A percentile compares a stretch with the other conserved stretches of the same genome.
Conservation (phyloP, 2,113 vertebrate species). For the Potamarius usumacintae region DNA sequence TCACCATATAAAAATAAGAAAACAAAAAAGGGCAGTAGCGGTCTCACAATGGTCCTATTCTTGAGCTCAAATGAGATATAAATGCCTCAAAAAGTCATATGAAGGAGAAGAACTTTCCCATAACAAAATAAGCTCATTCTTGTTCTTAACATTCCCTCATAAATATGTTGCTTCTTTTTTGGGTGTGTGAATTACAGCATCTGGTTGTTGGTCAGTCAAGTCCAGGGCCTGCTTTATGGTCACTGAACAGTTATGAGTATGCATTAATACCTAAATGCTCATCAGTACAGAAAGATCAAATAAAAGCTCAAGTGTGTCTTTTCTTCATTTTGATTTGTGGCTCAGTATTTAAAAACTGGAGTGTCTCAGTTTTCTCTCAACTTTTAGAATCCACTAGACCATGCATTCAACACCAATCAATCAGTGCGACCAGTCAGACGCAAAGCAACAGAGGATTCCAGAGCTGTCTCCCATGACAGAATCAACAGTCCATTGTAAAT, state of each 20-base stretch:
- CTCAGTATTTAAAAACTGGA: constrained; percentile 5
- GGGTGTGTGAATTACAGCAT: constrained; percentile 38
- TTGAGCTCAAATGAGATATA: constrained; percentile 49
- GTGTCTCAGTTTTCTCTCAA: constrained; percentile 28
- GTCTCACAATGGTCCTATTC: constrained; percentile 48
- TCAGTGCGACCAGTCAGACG: constrained; percentile 42
- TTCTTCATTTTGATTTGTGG: constrained; percentile 29
- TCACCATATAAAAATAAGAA: constrained; percentile 52
- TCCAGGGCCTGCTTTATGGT: constrained; percentile 29
- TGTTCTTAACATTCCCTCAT: constrained; percentile 41
- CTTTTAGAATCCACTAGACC: constrained; percentile 36
- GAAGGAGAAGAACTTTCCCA: constrained; percentile 46
- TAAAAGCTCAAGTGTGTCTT: neutral
- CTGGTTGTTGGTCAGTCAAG: constrained; percentile 42
- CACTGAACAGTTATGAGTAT: constrained; percentile 53
- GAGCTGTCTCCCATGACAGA: constrained; percentile 48
- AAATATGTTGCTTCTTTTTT: constrained; percentile 51
- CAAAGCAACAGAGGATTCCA: constrained; percentile 40
- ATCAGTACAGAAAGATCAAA: constrained; percentile 24
- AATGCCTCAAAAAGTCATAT: constrained; percentile 46
- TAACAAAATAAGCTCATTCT: constrained; percentile 49
- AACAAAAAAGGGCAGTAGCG: constrained; percentile 44
- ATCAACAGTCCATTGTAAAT: constrained; percentile 28
- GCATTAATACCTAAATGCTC: constrained; percentile 31
- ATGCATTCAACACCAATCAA: constrained; percentile 48